These are phyloP conservation scores for Drosophila hawaiiensis DNA, from an alignment of 2,888 invertebrate species.

Conservation along the genomic window DNA sequence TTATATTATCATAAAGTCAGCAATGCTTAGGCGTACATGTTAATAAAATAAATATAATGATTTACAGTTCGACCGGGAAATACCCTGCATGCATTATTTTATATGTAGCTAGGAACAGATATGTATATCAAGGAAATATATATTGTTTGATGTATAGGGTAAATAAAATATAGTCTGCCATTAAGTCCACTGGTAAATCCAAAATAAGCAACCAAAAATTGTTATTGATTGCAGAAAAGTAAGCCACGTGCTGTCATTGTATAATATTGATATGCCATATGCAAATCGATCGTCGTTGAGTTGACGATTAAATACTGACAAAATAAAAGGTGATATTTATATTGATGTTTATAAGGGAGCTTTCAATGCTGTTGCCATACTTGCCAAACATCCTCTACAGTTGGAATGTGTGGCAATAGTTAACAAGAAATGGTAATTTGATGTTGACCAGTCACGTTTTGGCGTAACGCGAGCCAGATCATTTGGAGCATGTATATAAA, in stretches of 20 bases:
- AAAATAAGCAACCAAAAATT: conserved; percentile 26
- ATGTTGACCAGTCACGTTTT: conserved; percentile 63
- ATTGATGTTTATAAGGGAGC: conserved; percentile 12
- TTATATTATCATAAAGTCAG: conserved; percentile 16
- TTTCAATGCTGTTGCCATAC: conserved; percentile 25
- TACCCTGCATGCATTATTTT: neutral
- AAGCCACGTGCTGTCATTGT: conserved; percentile 49
- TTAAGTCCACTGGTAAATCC: conserved; percentile 3
- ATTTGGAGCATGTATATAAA: conserved; percentile 27
- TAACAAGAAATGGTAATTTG: conserved; percentile 13
- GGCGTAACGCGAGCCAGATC: conserved; percentile 55
- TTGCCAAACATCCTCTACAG: conserved; percentile 13
- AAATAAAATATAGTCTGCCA: conserved; percentile 5
- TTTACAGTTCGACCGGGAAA: neutral
- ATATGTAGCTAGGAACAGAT: neutral
- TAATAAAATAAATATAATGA: conserved; percentile 13
- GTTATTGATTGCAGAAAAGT: conserved; percentile 57
- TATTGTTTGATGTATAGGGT: neutral
- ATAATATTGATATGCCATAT: conserved; percentile 24
- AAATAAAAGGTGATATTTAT: neutral
- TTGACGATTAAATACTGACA: conserved; percentile 29
- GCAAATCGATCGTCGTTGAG: conserved; percentile 17
- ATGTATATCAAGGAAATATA: neutral
- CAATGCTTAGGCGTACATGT: conserved; percentile 14
- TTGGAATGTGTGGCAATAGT: conserved; percentile 5